Evolutionary conservation across 2,888 invertebrate genomes (phyloP).

Genomic region (Julus scanicus): DNA sequence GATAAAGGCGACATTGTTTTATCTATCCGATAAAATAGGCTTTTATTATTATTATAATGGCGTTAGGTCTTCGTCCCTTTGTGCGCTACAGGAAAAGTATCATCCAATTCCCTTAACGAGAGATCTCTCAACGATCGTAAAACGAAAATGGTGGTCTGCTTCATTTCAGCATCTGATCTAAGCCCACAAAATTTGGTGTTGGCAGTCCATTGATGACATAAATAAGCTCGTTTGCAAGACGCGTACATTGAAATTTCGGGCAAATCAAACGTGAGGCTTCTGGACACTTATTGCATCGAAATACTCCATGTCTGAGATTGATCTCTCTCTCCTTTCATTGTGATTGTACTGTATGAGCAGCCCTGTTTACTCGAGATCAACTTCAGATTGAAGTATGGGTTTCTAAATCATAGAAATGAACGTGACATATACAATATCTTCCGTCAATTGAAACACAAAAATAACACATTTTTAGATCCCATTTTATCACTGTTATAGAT

Average conservation of each 20-base stretch:
- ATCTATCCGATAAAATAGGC: background rate
- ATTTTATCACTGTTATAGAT: too few species aligned
- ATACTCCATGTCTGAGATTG: too few species aligned
- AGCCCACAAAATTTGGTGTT: background rate
- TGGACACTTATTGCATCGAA: too few species aligned
- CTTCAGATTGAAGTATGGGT: too few species aligned
- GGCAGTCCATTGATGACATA: slow-evolving; percentile 2
- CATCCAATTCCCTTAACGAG: slow-evolving; percentile 19
- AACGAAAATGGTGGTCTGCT: slow-evolving; percentile 11
- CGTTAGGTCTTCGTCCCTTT: background rate
- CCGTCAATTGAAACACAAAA: too few species aligned
- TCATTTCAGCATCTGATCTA: background rate
- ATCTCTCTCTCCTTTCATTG: too few species aligned
- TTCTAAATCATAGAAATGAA: too few species aligned
- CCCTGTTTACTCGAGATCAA: too few species aligned
- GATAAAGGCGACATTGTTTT: slow-evolving; percentile 1
- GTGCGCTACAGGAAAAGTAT: background rate
- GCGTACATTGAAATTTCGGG: background rate
- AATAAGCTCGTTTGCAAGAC: background rate
- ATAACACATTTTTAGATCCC: too few species aligned
- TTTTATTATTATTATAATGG: slow-evolving; percentile 19
- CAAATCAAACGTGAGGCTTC: background rate
- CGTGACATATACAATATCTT: too few species aligned
- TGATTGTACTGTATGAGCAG: too few species aligned
- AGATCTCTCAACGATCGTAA: slow-evolving; percentile 11